phyloP scores from a whole-genome alignment of 2,113 vertebrate genomes.

The Riparia riparia region DNA sequence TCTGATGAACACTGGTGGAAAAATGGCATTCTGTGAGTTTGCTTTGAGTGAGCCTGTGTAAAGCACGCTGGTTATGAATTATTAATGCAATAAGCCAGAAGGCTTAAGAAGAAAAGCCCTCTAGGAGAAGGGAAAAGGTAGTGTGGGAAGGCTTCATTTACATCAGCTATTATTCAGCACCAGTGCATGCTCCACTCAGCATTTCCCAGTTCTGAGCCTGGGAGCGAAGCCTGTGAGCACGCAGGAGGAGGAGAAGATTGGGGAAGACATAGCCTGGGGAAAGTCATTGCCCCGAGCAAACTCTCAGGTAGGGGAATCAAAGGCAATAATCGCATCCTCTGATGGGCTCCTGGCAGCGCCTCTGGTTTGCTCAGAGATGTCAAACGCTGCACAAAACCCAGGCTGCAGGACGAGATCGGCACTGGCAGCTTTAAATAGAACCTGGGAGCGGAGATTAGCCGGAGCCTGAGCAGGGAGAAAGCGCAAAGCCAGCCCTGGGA shows the following conservation, averaged over 20 bases:
- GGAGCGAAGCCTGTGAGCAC: accelerated
- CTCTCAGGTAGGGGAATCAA: not conserved
- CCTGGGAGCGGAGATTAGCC: not conserved
- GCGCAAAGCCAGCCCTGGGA: not conserved
- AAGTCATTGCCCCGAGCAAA: not conserved
- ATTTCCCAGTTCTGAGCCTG: not conserved
- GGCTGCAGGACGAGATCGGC: not conserved
- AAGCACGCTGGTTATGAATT: not conserved
- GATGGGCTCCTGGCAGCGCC: not conserved
- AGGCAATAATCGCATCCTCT: not conserved
- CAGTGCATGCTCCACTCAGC: not conserved
- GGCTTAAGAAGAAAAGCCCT: slow-evolving; percentile 27
- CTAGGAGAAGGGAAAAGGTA: not conserved
- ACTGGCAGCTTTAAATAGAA: not conserved
- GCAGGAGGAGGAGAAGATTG: not conserved
- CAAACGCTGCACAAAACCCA: accelerated
- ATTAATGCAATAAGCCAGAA: slow-evolving; percentile 27
- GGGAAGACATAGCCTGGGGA: not conserved
- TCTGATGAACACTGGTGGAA: not conserved
- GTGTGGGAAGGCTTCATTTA: not conserved
- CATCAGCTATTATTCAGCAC: not conserved
- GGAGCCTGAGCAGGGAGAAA: not conserved
- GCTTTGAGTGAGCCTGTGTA: not conserved
- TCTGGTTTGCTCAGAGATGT: not conserved
- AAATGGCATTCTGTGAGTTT: not conserved